These are phyloP conservation scores for Pteronura brasiliensis DNA, from an alignment of 2,113 vertebrate genomes.

Conservation along the genomic window DNA sequence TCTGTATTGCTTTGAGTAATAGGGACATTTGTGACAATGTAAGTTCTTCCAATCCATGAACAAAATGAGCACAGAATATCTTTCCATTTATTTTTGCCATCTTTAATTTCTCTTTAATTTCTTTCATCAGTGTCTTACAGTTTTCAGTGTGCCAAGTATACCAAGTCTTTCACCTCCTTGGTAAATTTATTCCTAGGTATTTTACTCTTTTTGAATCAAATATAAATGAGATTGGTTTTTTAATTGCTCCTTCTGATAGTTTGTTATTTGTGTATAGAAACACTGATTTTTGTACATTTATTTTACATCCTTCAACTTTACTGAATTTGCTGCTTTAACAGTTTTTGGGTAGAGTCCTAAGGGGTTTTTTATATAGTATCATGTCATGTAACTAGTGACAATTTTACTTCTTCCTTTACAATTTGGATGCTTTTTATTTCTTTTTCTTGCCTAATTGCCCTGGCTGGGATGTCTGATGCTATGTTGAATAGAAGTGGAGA, in stretches of 20 bases:
- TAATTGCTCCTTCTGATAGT: background rate
- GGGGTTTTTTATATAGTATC: background rate
- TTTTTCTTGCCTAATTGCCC: background rate
- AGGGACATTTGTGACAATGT: background rate
- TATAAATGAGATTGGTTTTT: background rate
- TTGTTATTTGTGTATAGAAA: background rate
- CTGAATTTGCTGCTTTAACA: background rate
- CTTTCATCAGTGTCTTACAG: background rate
- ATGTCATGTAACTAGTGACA: background rate
- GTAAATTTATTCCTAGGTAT: background rate
- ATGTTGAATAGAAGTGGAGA: background rate
- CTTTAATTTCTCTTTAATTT: background rate
- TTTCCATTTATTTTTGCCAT: background rate
- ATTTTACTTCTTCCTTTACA: background rate
- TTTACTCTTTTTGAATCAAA: background rate
- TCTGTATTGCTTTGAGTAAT: background rate
- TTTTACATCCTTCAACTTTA: background rate
- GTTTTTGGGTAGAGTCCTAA: background rate
- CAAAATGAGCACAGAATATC: background rate
- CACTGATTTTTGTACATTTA: background rate
- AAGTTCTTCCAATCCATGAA: background rate
- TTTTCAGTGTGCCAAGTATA: background rate
- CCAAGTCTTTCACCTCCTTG: background rate
- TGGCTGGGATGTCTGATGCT: background rate
- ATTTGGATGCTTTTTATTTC: background rate